These are phyloP conservation scores for Anguilla japonica DNA, from an alignment of 2,113 vertebrate species.

Conservation along the genomic window DNA sequence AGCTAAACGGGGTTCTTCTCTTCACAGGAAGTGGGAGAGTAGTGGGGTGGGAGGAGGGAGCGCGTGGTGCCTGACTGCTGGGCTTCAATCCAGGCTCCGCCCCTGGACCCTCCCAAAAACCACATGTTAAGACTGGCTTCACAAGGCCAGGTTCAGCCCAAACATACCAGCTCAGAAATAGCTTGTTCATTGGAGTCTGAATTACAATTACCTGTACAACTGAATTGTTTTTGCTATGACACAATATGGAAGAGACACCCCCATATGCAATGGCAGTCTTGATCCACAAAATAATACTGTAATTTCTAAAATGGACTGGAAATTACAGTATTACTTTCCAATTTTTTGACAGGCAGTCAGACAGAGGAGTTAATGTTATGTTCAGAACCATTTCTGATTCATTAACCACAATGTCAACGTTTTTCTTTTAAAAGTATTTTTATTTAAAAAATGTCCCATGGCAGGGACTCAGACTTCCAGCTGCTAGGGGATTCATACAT, in stretches of 20 bases:
- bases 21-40: constrained; percentile 39
- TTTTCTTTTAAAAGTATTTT: too few relatives aligned
- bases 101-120: not conserved
- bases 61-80: not conserved
- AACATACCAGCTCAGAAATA: not conserved
- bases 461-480: too few relatives aligned
- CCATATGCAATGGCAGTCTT: not conserved
- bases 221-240: not conserved
- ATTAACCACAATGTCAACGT: too few relatives aligned
- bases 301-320: not conserved
- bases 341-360: not conserved
- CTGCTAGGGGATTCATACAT: too few relatives aligned
- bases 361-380: not conserved
- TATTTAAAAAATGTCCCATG: too few relatives aligned
- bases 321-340: too few relatives aligned
- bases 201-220: not conserved
- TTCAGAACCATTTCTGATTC: too few relatives aligned
- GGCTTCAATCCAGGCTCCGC: not conserved
- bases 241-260: not conserved
- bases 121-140: not conserved
- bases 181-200: not conserved
- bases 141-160: not conserved
- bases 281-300: not conserved
- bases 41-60: constrained; percentile 7
- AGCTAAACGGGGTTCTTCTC: constrained; percentile 34